Percentiles rank a stretch among this genome's conserved stretches.
Conservation (phyloP, 92 coral and sea anemone species). For the Ricordea florida region DNA sequence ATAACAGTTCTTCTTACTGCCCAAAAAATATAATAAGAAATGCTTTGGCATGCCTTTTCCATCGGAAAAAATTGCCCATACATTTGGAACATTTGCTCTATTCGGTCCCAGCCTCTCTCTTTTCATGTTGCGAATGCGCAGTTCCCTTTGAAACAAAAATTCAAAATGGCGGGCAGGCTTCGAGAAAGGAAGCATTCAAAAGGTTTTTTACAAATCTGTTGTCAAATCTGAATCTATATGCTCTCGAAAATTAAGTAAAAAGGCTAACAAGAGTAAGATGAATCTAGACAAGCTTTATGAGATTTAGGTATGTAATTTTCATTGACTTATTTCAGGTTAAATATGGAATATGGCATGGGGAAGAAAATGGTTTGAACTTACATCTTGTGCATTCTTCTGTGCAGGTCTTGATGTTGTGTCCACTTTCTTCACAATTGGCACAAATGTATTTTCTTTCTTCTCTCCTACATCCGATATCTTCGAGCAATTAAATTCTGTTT, state of each 20-base stretch:
- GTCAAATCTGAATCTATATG: neutral
- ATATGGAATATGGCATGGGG: neutral
- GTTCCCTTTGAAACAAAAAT: no score
- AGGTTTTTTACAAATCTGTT: neutral
- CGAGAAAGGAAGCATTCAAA: constrained; percentile 14
- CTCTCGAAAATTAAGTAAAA: neutral
- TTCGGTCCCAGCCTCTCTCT: no score
- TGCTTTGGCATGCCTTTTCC: no score
- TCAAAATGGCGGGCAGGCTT: constrained; percentile 13
- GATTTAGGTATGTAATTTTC: constrained; percentile 29
- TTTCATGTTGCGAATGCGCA: no score
- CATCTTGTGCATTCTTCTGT: constrained; percentile 17
- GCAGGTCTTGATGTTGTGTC: constrained; percentile 52
- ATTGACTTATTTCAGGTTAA: neutral
- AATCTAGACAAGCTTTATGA: constrained; percentile 25
- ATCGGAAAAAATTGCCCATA: no score
- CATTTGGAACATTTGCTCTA: no score
- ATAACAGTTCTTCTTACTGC: no score
- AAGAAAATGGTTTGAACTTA: neutral
- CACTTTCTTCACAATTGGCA: constrained; percentile 17
- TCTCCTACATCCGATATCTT: constrained; percentile 38
- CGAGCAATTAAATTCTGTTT: constrained; percentile 22
- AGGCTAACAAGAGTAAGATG: neutral
- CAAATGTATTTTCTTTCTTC: constrained; percentile 5
- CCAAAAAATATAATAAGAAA: no score